These are phyloP conservation scores for Coreius guichenoti DNA, from an alignment of 2,797 vertebrate species.

Conservation along the genomic window DNA sequence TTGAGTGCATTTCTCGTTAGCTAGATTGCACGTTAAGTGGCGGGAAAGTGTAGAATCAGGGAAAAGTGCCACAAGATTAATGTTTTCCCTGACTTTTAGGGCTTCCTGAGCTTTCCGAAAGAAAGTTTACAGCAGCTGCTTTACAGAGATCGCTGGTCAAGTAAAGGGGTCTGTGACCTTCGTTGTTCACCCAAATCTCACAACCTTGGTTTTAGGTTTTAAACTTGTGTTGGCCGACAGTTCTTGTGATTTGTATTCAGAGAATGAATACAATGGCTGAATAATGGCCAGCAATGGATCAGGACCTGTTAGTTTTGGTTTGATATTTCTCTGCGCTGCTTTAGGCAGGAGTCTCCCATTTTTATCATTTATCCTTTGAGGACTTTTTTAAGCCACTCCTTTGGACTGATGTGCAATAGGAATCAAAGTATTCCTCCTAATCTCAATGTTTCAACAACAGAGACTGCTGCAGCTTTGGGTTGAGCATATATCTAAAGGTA, in stretches of 20 bases:
- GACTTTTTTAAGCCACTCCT: slow-evolving; percentile 50
- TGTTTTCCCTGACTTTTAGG: slow-evolving; percentile 38
- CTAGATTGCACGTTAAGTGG: slow-evolving; percentile 32
- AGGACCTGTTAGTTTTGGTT: neutral
- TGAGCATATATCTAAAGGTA: slow-evolving; percentile 44
- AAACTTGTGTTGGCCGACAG: slow-evolving; percentile 9
- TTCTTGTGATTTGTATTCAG: slow-evolving; percentile 28
- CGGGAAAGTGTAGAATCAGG: neutral
- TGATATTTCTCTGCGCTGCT: slow-evolving; percentile 6
- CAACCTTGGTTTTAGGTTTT: slow-evolving; percentile 41
- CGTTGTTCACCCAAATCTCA: slow-evolving; percentile 39
- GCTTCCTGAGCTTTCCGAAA: slow-evolving; percentile 27
- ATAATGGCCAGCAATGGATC: slow-evolving; percentile 15
- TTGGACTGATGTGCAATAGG: slow-evolving; percentile 57
- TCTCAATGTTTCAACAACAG: slow-evolving; percentile 38
- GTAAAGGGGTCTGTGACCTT: slow-evolving; percentile 33
- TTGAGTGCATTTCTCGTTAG: slow-evolving; percentile 35
- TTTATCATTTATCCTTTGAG: slow-evolving; percentile 25
- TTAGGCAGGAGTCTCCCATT: slow-evolving; percentile 7
- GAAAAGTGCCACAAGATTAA: slow-evolving; percentile 47
- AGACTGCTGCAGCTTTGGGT: slow-evolving; percentile 38
- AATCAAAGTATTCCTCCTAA: slow-evolving; percentile 50
- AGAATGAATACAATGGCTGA: too few relatives aligned
- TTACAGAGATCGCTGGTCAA: slow-evolving; percentile 19
- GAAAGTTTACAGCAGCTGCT: slow-evolving; percentile 14